Conservation (phyloP, 1,140 invertebrate genomes). For the Battus philenor region DNA sequence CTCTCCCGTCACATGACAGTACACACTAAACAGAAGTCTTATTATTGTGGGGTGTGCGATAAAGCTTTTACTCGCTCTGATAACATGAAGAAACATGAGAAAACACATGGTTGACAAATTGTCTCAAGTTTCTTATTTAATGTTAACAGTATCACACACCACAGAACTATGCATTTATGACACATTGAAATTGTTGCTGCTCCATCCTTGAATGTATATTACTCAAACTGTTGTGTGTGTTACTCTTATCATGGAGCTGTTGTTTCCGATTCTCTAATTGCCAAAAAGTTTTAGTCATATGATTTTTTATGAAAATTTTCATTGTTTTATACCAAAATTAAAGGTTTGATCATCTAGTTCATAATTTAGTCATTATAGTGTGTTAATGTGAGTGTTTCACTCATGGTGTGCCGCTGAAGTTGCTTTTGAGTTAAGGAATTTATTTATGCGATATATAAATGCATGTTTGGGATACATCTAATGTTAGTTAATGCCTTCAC, state of each 20-base stretch:
- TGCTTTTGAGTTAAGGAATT: conserved; percentile 60
- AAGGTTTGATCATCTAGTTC: conserved; percentile 66
- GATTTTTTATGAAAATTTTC: conserved; percentile 50
- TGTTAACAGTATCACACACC: conserved; percentile 2
- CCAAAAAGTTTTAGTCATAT: conserved; percentile 73
- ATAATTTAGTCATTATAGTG: conserved; percentile 71
- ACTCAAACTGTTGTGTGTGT: conserved; percentile 25
- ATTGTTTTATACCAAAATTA: conserved; percentile 70
- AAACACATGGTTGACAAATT: conserved; percentile 66
- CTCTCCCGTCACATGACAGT: conserved; percentile 78
- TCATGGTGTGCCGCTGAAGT: conserved; percentile 65
- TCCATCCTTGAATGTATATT: conserved; percentile 6
- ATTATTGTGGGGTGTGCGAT: conserved; percentile 77
- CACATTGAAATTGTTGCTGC: not conserved
- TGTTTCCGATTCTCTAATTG: conserved; percentile 68
- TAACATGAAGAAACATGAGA: conserved; percentile 76
- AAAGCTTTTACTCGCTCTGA: conserved; percentile 75
- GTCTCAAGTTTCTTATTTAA: conserved; percentile 9
- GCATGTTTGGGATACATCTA: conserved; percentile 58
- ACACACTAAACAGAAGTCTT: conserved; percentile 79
- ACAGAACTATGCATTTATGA: conserved; percentile 12
- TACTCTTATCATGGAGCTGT: conserved; percentile 32
- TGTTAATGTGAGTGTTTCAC: conserved; percentile 63
- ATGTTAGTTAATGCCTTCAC: conserved; percentile 49
- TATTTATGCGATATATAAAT: conserved; percentile 60